Conservation (phyloP, 2,888 invertebrate species). For the Alitta virens region DNA sequence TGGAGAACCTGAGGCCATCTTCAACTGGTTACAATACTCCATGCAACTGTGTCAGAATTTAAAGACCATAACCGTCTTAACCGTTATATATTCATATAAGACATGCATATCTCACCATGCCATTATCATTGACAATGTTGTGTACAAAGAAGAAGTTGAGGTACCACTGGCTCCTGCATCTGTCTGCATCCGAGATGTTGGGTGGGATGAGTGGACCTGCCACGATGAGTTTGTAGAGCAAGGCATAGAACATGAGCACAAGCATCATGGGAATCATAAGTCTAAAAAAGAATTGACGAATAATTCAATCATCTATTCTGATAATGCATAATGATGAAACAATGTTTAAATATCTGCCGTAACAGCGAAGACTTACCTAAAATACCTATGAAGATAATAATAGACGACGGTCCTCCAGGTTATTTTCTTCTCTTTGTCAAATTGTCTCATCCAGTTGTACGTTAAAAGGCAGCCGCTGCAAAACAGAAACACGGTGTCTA, state of each 20-base stretch:
- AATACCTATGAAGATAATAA: slow-evolving; percentile 20
- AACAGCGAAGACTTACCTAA: slow-evolving; percentile 21
- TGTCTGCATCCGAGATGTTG: slow-evolving; percentile 33
- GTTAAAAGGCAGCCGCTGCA: slow-evolving; percentile 21
- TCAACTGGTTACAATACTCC: no score
- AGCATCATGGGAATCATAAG: slow-evolving; percentile 54
- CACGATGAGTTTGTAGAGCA: slow-evolving; percentile 46
- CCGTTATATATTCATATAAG: no score
- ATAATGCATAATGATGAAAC: not conserved
- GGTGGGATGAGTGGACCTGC: slow-evolving; percentile 44
- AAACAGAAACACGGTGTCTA: not conserved
- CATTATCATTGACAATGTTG: slow-evolving; percentile 38
- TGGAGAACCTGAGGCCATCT: no score
- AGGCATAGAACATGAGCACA: slow-evolving; percentile 43
- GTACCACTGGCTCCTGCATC: slow-evolving; percentile 48
- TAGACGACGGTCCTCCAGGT: not conserved
- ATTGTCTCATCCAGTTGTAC: slow-evolving; percentile 19
- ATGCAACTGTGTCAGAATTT: no score
- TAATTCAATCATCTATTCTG: not conserved
- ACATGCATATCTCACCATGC: no score
- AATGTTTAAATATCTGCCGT: not conserved
- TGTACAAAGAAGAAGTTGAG: slow-evolving; percentile 46
- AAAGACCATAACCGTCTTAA: no score
- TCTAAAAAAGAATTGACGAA: slow-evolving; percentile 32
- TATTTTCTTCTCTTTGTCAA: slow-evolving; percentile 8